These are phyloP conservation scores for Hemichromis elongatus DNA, from an alignment of 2,113 vertebrate genomes.

Conservation along the genomic window DNA sequence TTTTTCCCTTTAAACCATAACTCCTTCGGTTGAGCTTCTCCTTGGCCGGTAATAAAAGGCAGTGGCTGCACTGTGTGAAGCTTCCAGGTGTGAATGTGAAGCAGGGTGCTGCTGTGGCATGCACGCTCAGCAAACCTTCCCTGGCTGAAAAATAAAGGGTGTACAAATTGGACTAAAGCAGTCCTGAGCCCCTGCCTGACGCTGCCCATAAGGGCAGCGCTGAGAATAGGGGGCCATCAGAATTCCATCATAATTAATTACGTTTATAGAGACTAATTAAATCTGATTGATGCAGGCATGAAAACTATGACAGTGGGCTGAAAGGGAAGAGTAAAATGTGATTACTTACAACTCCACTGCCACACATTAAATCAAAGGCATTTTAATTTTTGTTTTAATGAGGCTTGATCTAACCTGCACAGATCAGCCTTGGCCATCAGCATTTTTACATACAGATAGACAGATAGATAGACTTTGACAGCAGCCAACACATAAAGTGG, in stretches of 20 bases:
- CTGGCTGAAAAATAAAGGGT: not conserved
- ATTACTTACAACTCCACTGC: not conserved
- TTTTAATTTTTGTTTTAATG: not conserved
- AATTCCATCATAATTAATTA: constrained; percentile 28
- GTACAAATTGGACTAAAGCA: not conserved
- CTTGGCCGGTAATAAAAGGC: not conserved
- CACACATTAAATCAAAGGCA: not conserved
- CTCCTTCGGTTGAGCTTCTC: not conserved
- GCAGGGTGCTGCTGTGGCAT: not conserved
- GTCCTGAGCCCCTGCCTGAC: not conserved
- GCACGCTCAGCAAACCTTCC: constrained; percentile 20
- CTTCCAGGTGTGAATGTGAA: constrained; percentile 22
- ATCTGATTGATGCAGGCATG: not conserved
- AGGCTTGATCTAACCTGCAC: not conserved
- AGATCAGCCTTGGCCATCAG: not conserved
- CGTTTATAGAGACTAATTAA: constrained; percentile 30
- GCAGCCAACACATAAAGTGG: not conserved
- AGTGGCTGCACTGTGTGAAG: not conserved
- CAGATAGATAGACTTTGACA: not conserved
- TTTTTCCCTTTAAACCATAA: not conserved
- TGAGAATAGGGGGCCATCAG: constrained; percentile 2
- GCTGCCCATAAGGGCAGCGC: constrained; percentile 2
- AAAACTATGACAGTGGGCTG: not conserved
- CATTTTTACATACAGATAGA: not conserved
- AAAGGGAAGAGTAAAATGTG: not conserved